Evolutionary conservation across 2,888 invertebrate genomes (phyloP).

Genomic region (Cosmorhoe ocellata): DNA sequence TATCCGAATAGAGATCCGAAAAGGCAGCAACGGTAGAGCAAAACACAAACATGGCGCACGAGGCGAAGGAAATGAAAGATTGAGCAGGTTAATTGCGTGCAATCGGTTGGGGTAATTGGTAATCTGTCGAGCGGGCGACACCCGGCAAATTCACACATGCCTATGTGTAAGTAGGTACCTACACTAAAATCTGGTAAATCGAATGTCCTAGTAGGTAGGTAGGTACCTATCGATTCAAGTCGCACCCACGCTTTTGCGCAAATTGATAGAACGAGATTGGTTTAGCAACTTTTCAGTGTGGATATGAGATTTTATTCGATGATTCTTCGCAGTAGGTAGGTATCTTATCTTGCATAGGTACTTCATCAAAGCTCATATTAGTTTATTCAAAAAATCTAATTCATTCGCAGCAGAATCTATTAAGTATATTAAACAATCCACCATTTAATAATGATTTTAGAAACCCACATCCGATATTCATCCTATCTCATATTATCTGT

Average conservation of each 20-base stretch:
- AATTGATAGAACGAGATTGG: constrained; percentile 27
- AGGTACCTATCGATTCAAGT: constrained; percentile 20
- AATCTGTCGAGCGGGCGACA: constrained; percentile 52
- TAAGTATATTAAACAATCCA: no score
- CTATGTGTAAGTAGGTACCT: constrained; percentile 10
- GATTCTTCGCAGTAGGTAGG: no score
- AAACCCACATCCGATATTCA: no score
- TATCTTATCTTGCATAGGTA: no score
- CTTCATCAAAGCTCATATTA: no score
- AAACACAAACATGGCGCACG: constrained; percentile 18
- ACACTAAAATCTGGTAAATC: constrained; percentile 26
- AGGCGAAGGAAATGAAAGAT: constrained; percentile 65
- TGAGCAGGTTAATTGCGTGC: constrained; percentile 60
- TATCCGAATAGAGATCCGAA: neutral
- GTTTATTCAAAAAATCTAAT: no score
- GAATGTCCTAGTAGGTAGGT: constrained; percentile 20
- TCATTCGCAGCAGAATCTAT: no score
- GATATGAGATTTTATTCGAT: no score
- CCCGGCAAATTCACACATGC: constrained; percentile 40
- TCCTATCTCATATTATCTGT: no score
- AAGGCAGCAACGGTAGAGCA: constrained; percentile 7
- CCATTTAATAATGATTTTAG: no score
- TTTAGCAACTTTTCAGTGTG: constrained; percentile 9
- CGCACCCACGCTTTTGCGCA: constrained; percentile 21
- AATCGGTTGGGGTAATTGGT: constrained; percentile 67